phyloP scores from a whole-genome alignment of 2,888 invertebrate genomes.

The Eueremaeus valkanovi region DNA sequence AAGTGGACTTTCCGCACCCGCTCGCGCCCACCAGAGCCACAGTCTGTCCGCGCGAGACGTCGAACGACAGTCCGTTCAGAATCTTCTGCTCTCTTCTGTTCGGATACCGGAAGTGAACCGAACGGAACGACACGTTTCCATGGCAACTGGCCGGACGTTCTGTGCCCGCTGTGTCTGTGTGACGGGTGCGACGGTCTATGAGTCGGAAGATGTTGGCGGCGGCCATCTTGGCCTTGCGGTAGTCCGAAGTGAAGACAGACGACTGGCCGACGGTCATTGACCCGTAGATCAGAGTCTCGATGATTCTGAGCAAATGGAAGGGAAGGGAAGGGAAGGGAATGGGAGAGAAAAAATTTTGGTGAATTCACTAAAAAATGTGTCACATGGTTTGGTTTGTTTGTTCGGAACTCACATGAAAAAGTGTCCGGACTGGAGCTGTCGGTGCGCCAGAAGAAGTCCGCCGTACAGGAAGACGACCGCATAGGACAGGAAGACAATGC shows the following conservation, averaged over 20 bases:
- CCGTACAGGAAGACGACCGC: slow-evolving; percentile 69
- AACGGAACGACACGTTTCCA: slow-evolving; percentile 67
- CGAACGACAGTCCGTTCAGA: slow-evolving; percentile 65
- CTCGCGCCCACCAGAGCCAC: slow-evolving; percentile 70
- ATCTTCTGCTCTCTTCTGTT: slow-evolving; percentile 70
- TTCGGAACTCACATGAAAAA: slow-evolving; percentile 67
- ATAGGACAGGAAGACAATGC: slow-evolving; percentile 68
- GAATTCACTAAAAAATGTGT: slow-evolving; percentile 46
- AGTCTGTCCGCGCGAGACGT: slow-evolving; percentile 61
- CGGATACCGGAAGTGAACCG: slow-evolving; percentile 73
- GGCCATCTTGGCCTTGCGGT: slow-evolving; percentile 71
- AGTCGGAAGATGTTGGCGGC: slow-evolving; percentile 65
- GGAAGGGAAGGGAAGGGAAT: no score
- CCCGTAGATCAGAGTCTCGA: slow-evolving; percentile 69
- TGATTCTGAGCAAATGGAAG: slow-evolving; percentile 61
- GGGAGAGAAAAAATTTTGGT: background rate
- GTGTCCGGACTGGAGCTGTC: slow-evolving; percentile 61
- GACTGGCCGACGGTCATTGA: slow-evolving; percentile 76
- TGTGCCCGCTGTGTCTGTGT: background rate
- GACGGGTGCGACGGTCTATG: slow-evolving; percentile 53
- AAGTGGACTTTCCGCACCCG: slow-evolving; percentile 84
- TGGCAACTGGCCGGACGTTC: slow-evolving; percentile 51
- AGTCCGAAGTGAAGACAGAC: slow-evolving; percentile 69
- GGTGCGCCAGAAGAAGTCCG: slow-evolving; percentile 63
- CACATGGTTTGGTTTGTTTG: slow-evolving; percentile 44